A percentile compares a stretch with the other conserved stretches of the same genome.
Evolutionary conservation across 2,113 vertebrate genomes (phyloP).

Genomic region (Pan paniscus): DNA sequence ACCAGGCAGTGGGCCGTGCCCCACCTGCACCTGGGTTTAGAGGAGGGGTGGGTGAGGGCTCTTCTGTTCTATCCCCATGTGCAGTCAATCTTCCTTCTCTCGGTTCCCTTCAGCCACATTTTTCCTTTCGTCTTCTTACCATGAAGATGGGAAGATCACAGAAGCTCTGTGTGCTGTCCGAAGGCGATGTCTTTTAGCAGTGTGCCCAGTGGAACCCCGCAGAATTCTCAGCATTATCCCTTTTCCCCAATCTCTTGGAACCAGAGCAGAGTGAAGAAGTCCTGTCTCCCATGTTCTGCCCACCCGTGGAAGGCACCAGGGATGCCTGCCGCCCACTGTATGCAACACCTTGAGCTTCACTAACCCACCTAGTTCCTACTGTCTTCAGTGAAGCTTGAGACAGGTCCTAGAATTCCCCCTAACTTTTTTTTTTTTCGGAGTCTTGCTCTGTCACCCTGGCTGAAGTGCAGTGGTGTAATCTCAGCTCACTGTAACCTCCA

Average conservation of each 20-base stretch:
- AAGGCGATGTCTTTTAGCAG: background rate
- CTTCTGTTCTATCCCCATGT: background rate
- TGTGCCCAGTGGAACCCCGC: fast-evolving
- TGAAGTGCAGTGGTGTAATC: too few relatives aligned
- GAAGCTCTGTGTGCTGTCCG: fast-evolving
- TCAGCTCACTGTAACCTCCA: too few relatives aligned
- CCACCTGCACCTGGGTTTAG: background rate
- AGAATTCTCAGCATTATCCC: fast-evolving
- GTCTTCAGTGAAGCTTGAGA: background rate
- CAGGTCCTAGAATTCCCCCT: too few relatives aligned
- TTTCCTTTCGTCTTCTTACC: background rate
- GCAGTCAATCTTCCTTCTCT: background rate
- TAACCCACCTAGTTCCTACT: background rate
- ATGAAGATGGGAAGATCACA: background rate
- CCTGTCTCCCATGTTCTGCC: background rate
- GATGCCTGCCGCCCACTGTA: background rate
- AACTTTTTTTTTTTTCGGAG: too few relatives aligned
- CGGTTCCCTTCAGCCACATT: background rate
- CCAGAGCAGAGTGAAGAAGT: background rate
- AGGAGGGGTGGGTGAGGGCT: background rate
- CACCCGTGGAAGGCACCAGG: background rate
- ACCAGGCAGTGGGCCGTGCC: fast-evolving
- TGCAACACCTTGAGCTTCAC: too few relatives aligned
- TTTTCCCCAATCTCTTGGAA: background rate
- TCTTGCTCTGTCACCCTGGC: too few relatives aligned